A percentile compares a stretch with the other conserved stretches of the same genome.
Conservation (phyloP, 2,888 invertebrate species). For the Asteroscopus sphinx region DNA sequence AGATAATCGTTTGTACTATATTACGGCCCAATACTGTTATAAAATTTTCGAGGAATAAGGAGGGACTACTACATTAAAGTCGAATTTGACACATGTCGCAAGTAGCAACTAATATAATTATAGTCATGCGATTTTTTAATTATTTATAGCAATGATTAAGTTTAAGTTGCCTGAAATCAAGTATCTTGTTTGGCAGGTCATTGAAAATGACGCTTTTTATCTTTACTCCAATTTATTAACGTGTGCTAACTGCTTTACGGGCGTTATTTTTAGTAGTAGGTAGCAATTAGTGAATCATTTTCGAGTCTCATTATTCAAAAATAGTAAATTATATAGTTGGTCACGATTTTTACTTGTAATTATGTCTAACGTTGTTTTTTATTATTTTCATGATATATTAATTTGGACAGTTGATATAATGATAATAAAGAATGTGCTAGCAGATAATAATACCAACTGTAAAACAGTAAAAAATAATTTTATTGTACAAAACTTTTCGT, state of each 20-base stretch:
- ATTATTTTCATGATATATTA: neutral
- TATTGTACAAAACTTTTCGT: too few relatives aligned
- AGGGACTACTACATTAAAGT: constrained; percentile 2
- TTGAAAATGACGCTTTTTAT: constrained; percentile 29
- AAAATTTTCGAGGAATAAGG: constrained; percentile 21
- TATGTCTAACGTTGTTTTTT: neutral
- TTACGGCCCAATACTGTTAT: constrained; percentile 21
- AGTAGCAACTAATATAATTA: neutral
- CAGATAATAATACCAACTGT: too few relatives aligned
- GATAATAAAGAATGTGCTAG: too few relatives aligned
- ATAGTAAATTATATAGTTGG: constrained; percentile 16
- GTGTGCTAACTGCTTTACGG: constrained; percentile 9
- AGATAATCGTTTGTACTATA: constrained; percentile 12
- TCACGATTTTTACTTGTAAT: constrained; percentile 26
- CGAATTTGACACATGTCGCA: constrained; percentile 7
- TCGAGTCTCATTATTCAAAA: constrained; percentile 7
- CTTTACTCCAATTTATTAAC: constrained; percentile 22
- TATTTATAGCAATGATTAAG: constrained; percentile 15
- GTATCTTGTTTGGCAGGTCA: constrained; percentile 30
- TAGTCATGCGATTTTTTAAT: constrained; percentile 11
- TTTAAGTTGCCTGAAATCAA: constrained; percentile 9
- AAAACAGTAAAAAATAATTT: too few relatives aligned
- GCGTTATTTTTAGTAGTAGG: constrained; percentile 7
- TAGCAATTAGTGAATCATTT: constrained; percentile 20
- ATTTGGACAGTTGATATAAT: neutral